phyloP scores from a whole-genome alignment of 2,113 vertebrate genomes.

The Pachypanchax playfairii region DNA sequence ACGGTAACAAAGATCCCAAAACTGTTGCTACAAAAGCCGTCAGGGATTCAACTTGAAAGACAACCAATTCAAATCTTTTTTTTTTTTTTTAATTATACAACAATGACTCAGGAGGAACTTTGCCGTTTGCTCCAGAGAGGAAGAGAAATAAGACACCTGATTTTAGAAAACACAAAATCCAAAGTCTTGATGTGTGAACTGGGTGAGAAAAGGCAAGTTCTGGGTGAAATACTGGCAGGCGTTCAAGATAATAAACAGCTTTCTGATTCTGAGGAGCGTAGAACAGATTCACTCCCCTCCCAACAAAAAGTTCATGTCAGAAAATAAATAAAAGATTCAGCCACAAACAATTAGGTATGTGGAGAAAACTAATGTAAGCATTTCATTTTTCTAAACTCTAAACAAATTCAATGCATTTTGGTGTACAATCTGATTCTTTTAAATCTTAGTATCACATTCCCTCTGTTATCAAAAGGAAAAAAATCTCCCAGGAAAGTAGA shows the following conservation, averaged over 20 bases:
- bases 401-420: constrained; percentile 62
- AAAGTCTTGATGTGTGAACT: too few species aligned
- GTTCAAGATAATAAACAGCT: constrained; percentile 60
- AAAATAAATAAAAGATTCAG: constrained; percentile 58
- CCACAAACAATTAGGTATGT: constrained; percentile 59
- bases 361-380: constrained; percentile 47
- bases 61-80: constrained; percentile 29
- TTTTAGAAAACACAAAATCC: constrained; percentile 46
- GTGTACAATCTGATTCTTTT: constrained; percentile 48
- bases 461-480: constrained; percentile 55
- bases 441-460: constrained; percentile 34
- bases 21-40: too few species aligned
- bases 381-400: constrained; percentile 54
- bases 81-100: background rate
- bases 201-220: constrained; percentile 80
- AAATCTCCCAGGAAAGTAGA: constrained; percentile 46
- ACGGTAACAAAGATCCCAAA: too few species aligned
- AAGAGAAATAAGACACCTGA: constrained; percentile 46
- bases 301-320: constrained; percentile 78
- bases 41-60: constrained; percentile 29
- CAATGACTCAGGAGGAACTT: constrained; percentile 32
- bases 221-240: constrained; percentile 78
- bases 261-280: constrained; percentile 76
- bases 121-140: constrained; percentile 20
- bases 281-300: constrained; percentile 59